Evolutionary conservation across 2,797 vertebrate species (phyloP), one percentile per base, ranked within the genome.

Genomic region (Pteronotus mesoamericanus): DNA sequence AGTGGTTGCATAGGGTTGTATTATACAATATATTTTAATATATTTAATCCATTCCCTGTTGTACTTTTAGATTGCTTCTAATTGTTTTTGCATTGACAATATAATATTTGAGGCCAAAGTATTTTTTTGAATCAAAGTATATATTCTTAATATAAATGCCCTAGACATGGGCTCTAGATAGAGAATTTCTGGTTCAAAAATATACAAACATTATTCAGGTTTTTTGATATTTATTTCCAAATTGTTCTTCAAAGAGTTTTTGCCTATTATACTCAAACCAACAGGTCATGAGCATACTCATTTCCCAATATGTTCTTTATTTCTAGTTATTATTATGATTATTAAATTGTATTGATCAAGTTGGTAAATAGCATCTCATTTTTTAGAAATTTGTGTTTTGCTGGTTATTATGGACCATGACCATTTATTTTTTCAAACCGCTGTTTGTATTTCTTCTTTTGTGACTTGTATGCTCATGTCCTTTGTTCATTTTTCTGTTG

Each of bases 111-210:
- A 95, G 26, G 51, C 39, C 46, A 75, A 89, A 51, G 1, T 26
- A 9, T 77, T 83, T 84, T 68, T 89, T 72, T 72, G 94, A 44
- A 55, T 15, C 48, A 34, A 69, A 57, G 21, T 61, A 15, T 29
- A 61, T 91, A 85, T 66, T 91, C 75, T 69, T 46, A 68, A 92
- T 93, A 64, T 64, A 83, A 85, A 85, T 85, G 39, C 69, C n/a
- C 37, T 66, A 16, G 37, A 53, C 55, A 68, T 59, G 53, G 48
- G 42, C 15, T 16, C 9, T 77, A 53, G 6, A 66, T 46, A 24
- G 68, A 21, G 29, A 69, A 95, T 78, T 94, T 91, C 48, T 90
- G 72, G 15, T 64, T 95, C 72, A 97, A 89, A 91, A 93, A 95
- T 74, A 37, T 39, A 16, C 37, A 80, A 91, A 89, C 55, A 61